These are phyloP conservation scores for Blennius ocellaris DNA, from an alignment of 2,113 vertebrate genomes.

Conservation along the genomic window DNA sequence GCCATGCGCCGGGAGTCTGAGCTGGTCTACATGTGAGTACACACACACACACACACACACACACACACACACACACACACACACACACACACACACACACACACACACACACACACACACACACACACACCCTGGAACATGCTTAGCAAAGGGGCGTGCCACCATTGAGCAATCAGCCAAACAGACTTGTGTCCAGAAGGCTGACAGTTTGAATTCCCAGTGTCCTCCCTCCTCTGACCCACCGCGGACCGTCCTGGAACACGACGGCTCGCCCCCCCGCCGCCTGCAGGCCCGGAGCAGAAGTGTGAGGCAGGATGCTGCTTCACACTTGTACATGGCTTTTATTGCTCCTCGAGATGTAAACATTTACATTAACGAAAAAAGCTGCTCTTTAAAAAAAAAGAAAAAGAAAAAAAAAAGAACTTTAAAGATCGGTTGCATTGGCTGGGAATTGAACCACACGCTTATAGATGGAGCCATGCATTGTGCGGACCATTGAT, in stretches of 20 bases:
- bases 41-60: neutral
- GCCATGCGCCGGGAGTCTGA: constrained; percentile 94
- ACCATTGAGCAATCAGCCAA: constrained; percentile 58
- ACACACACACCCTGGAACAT: neutral
- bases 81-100: constrained; percentile 10
- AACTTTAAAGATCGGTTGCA: too few relatives aligned
- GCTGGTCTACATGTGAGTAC: constrained; percentile 76
- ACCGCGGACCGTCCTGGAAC: constrained; percentile 52
- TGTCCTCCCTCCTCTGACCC: constrained; percentile 55
- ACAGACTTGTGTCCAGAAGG: constrained; percentile 77
- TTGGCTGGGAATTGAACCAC: too few relatives aligned
- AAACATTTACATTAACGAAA: too few relatives aligned
- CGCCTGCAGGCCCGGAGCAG: constrained; percentile 16
- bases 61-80: constrained; percentile 14
- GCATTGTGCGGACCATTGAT: too few relatives aligned
- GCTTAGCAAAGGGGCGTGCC: constrained; percentile 40
- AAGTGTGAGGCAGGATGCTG: constrained; percentile 31
- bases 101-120: neutral
- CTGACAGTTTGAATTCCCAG: constrained; percentile 77
- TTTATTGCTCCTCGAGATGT: too few relatives aligned
- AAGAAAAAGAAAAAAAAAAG: too few relatives aligned
- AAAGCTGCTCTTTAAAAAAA: too few relatives aligned
- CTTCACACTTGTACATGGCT: constrained; percentile 14
- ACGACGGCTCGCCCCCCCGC: constrained; percentile 9
- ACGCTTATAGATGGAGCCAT: too few relatives aligned